Evolutionary conservation across 2,888 invertebrate species (phyloP).

Genomic region (Petrolisthes manimaculis): DNA sequence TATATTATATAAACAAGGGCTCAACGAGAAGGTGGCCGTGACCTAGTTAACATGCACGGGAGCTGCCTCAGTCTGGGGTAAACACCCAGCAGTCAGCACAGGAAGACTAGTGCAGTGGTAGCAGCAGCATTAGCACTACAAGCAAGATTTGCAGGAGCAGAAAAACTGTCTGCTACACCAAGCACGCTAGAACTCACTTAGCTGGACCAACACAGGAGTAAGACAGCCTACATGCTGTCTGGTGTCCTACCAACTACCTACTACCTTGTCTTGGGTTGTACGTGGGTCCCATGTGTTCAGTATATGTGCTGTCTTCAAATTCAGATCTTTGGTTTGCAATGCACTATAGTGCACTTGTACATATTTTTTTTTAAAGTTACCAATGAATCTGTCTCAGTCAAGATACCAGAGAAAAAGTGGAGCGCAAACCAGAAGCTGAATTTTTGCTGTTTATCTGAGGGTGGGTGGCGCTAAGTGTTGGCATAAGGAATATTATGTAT

Average conservation of each 20-base stretch:
- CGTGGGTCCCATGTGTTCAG: conserved; percentile 42
- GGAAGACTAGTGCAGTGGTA: conserved; percentile 43
- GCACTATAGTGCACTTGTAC: neutral
- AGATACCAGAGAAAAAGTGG: neutral
- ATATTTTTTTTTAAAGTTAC: neutral
- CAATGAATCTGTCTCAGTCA: neutral
- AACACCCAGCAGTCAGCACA: conserved; percentile 51
- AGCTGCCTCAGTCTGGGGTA: conserved; percentile 34
- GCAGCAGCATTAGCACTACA: conserved; percentile 57
- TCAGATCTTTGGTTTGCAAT: conserved; percentile 50
- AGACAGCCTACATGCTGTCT: conserved; percentile 50
- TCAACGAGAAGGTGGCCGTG: conserved; percentile 60
- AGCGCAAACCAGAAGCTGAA: conserved; percentile 52
- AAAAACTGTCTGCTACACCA: conserved; percentile 53
- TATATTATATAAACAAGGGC: conserved; percentile 48
- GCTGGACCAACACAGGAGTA: conserved; percentile 58
- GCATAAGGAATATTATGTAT: conserved; percentile 39
- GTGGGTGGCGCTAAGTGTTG: conserved; percentile 61
- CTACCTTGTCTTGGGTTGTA: conserved; percentile 40
- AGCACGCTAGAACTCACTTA: conserved; percentile 55
- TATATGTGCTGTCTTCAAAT: conserved; percentile 44
- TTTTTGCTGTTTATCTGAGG: conserved; percentile 58
- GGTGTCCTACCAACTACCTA: conserved; percentile 42
- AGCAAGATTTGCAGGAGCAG: conserved; percentile 58
- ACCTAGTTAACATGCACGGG: conserved; percentile 56